phyloP scores from a whole-genome alignment of 2,888 invertebrate species.

The Alsophila aescularia region DNA sequence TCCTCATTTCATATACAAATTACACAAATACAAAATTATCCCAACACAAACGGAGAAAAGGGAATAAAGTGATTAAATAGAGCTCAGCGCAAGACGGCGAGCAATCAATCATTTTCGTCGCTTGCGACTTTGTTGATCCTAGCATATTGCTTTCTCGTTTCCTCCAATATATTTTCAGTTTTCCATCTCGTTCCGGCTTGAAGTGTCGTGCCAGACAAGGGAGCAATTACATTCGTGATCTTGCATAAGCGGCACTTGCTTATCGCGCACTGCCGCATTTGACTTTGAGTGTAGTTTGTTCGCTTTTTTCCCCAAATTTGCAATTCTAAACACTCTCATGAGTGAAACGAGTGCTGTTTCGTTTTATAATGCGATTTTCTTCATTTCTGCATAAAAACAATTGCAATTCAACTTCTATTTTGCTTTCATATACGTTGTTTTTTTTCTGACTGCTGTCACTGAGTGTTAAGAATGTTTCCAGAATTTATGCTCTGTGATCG shows the following conservation, averaged over 20 bases:
- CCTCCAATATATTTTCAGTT: conserved; percentile 44
- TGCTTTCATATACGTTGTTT: conserved; percentile 27
- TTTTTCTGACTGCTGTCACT: conserved; percentile 29
- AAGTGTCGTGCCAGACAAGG: conserved; percentile 84
- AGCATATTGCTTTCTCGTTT: conserved; percentile 61
- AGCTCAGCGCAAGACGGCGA: conserved; percentile 83
- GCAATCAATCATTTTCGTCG: conserved; percentile 85
- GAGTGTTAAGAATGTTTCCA: conserved; percentile 22
- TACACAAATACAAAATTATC: conserved; percentile 84
- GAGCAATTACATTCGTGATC: conserved; percentile 86
- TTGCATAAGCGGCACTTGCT: conserved; percentile 85
- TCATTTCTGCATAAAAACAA: conserved; percentile 33
- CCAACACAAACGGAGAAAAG: conserved; percentile 84
- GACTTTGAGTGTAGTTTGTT: conserved; percentile 79
- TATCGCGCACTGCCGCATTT: conserved; percentile 81
- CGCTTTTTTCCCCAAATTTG: conserved; percentile 81
- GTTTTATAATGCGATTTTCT: conserved; percentile 46
- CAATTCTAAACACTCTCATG: conserved; percentile 77
- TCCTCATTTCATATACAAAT: conserved; percentile 83
- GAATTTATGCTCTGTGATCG: conserved; percentile 40
- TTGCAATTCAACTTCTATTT: conserved; percentile 32
- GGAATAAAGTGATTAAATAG: conserved; percentile 86
- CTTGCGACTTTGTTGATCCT: conserved; percentile 77
- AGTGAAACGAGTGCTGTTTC: conserved; percentile 63
- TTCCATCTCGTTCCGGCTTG: conserved; percentile 74